These are phyloP conservation scores for Anoplopoma fimbria DNA, from an alignment of 2,113 vertebrate species.

Conservation along the genomic window DNA sequence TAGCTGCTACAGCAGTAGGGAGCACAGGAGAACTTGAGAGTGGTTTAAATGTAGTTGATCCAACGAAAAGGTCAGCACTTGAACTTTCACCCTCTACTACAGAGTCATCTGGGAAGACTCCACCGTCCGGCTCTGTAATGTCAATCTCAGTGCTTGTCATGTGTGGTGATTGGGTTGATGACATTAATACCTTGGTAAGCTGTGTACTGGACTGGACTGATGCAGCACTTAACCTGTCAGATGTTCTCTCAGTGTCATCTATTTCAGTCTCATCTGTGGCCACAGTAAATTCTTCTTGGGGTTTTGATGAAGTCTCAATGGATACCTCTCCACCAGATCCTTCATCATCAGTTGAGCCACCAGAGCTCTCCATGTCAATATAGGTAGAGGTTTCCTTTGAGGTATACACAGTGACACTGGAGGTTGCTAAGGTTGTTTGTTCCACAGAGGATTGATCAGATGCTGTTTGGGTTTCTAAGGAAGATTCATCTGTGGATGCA, in stretches of 20 bases:
- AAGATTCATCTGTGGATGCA: conserved; percentile 11
- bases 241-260: conserved; percentile 37
- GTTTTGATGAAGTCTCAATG: conserved; percentile 38
- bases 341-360: conserved; percentile 21
- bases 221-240: not conserved
- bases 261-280: conserved; percentile 75
- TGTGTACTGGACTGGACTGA: conserved; percentile 33
- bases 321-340: conserved; percentile 44
- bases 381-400: conserved; percentile 42
- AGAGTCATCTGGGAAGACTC: conserved; percentile 32
- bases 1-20: conserved; percentile 1
- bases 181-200: not conserved
- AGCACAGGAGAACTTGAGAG: conserved; percentile 5
- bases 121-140: conserved; percentile 41
- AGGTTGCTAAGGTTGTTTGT: not conserved
- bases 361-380: conserved; percentile 61
- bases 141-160: conserved; percentile 34
- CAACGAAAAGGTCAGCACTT: conserved; percentile 8
- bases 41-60: conserved; percentile 20
- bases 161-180: conserved; percentile 46
- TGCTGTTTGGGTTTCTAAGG: not conserved
- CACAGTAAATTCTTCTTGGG: conserved; percentile 37
- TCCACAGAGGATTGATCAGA: not conserved
- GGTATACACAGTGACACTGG: conserved; percentile 23
- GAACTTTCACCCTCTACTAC: conserved; percentile 44